Evolutionary conservation across 2,888 invertebrate genomes (phyloP), one percentile per base, ranked within the genome.

Genomic region (Acholoe squamosa): DNA sequence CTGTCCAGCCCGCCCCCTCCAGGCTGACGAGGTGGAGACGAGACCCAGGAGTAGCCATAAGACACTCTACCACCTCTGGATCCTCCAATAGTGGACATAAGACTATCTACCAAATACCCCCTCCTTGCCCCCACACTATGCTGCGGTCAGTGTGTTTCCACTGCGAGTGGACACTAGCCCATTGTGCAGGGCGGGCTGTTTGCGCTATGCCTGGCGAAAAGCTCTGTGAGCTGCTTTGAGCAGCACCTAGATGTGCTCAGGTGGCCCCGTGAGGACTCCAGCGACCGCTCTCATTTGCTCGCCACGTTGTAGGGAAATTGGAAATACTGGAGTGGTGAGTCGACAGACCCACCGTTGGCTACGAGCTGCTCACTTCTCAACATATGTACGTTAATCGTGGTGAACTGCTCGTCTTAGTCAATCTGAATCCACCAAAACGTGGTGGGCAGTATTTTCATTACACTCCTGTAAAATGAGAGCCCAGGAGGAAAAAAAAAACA

Each of bases 241-340:
- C 76, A 76, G 76, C 76, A 28, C 31, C 76, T 76, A 33, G 76
- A 76, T n/a, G 34, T 34, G 43, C 33, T 80, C 80, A 80, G 80
- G 80, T 80, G 80, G 80, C 80, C 80, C 34, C 80, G 7, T 14
- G 19, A 33, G 34, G 43, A 16, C 80, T 43, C n/a, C 31, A 31
- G 16, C 80, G 0, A 22, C 43, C 28, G 34, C 43, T 34, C 25
- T 80, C 34, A 80, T 80, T 80, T 33, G 80, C 80, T 80, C 34
- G 43, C 80, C 43, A 80, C 80, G 34, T 7, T 5, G 43, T 22
- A 43, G 43, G 34, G 80, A 43, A 80, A 33, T 16, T 43, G 80
- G 80, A 80, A 80, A 22, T 33, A 43, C 34, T 10, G 34, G 80
- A 43, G 80, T 31, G 76, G 76, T 10, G 10, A 31, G 25, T 31